Evolutionary conservation across 2,888 invertebrate genomes (phyloP).

Genomic region (Phytoseiulus persimilis): DNA sequence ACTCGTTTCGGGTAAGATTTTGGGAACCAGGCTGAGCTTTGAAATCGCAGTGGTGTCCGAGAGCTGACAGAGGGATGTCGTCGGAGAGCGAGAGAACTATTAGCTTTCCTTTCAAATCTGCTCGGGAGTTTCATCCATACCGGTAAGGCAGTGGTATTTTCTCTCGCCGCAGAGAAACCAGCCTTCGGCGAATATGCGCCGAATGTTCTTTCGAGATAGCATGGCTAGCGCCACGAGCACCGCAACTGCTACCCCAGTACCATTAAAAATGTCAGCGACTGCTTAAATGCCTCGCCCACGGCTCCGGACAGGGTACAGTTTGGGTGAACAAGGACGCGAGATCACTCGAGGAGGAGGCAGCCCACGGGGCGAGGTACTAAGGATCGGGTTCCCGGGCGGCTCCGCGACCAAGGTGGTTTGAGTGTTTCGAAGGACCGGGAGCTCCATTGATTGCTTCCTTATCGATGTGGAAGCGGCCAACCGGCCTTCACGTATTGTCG

Average conservation of each 20-base stretch:
- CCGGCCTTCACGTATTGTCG: too few species aligned
- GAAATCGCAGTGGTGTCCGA: neutral
- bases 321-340: neutral
- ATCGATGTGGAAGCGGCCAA: too few species aligned
- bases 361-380: neutral
- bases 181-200: neutral
- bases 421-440: too few species aligned
- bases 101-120: neutral
- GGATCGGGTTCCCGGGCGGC: too few species aligned
- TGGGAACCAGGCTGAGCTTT: too few species aligned
- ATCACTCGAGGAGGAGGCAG: neutral
- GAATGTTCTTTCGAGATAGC: neutral
- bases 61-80: neutral
- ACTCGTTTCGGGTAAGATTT: neutral
- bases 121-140: neutral
- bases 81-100: neutral
- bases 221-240: neutral
- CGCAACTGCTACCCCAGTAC: neutral
- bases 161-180: neutral
- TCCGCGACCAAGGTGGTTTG: too few species aligned
- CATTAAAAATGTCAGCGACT: neutral
- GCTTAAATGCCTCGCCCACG: neutral
- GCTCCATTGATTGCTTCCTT: too few species aligned
- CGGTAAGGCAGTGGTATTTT: neutral
- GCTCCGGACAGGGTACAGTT: neutral